These are phyloP conservation scores for Pseudopodoces humilis DNA, from an alignment of 2,113 vertebrate species.

Conservation along the genomic window DNA sequence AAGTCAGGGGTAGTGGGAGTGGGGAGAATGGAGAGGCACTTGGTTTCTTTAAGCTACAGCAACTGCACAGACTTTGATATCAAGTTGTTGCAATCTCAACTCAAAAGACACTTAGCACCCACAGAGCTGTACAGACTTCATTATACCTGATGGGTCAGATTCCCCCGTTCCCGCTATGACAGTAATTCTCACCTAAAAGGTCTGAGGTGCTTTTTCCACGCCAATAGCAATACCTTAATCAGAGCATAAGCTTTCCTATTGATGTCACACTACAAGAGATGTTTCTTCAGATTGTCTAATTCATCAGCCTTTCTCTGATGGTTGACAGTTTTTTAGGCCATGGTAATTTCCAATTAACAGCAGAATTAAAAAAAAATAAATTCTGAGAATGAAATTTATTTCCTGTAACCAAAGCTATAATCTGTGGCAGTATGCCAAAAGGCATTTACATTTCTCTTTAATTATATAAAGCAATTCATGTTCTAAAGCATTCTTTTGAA, in stretches of 20 bases:
- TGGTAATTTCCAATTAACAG: background rate
- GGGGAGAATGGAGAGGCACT: background rate
- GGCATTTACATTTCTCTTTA: background rate
- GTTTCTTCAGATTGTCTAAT: background rate
- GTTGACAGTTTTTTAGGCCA: background rate
- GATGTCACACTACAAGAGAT: background rate
- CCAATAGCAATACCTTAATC: background rate
- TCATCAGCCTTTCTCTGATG: background rate
- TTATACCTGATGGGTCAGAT: background rate
- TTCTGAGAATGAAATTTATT: background rate
- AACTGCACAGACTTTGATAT: background rate
- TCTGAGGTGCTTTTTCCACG: fast-evolving
- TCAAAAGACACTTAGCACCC: background rate
- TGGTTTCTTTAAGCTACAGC: background rate
- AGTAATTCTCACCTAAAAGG: background rate
- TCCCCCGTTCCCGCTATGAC: background rate
- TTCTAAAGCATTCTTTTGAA: background rate
- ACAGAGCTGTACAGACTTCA: background rate
- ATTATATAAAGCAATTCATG: background rate
- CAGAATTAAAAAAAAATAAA: background rate
- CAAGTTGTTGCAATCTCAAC: background rate
- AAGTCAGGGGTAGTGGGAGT: background rate
- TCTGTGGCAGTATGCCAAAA: background rate
- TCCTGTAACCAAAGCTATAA: background rate
- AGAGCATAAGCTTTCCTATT: background rate